These are phyloP conservation scores for Ameiurus melas DNA, from an alignment of 2,113 vertebrate species.

Conservation along the genomic window DNA sequence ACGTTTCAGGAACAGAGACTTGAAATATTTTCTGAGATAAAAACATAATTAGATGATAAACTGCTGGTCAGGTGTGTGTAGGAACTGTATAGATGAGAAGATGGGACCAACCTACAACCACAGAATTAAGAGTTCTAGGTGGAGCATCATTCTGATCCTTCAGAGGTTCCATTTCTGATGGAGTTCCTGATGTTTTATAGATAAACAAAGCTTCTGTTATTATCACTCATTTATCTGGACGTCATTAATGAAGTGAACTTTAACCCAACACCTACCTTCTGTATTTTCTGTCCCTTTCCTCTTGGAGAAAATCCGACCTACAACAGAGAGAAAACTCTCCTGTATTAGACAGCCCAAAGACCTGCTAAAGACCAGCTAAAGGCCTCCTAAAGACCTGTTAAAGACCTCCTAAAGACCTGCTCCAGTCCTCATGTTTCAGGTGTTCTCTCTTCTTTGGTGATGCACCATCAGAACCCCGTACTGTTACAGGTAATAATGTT, in stretches of 20 bases:
- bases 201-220: neutral
- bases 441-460: neutral
- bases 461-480: neutral
- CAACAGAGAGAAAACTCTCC: neutral
- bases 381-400: too few species aligned
- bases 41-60: neutral
- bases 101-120: constrained; percentile 6
- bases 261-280: neutral
- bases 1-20: neutral
- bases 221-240: neutral
- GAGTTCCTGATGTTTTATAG: neutral
- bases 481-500: neutral
- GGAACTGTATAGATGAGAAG: neutral
- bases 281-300: neutral
- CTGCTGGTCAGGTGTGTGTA: neutral
- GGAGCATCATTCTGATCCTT: neutral
- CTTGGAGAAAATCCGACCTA: constrained; percentile 5
- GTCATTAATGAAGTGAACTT: neutral
- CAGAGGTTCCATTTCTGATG: neutral
- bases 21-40: neutral
- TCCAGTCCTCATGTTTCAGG: neutral
- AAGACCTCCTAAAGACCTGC: neutral
- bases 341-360: neutral
- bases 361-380: neutral
- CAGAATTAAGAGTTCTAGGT: neutral